Evolutionary conservation across 2,888 invertebrate genomes (phyloP).

Genomic region (Danaus chrysippus): DNA sequence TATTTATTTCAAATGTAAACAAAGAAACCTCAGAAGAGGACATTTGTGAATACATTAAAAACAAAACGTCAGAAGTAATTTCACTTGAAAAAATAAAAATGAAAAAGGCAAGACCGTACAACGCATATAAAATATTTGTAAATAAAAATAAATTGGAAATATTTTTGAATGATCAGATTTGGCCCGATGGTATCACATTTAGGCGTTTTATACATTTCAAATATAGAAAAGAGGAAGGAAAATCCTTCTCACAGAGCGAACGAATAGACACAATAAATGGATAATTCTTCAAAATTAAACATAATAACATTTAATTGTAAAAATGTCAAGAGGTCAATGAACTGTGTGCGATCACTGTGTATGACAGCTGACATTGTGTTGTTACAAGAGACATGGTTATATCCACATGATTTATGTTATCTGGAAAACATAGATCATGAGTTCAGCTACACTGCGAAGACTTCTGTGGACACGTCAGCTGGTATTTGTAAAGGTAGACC

Average conservation of each 20-base stretch:
- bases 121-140: slow-evolving; percentile 29
- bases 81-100: slow-evolving; percentile 21
- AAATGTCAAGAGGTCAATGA: slow-evolving; percentile 16
- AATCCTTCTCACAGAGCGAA: not conserved
- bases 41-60: slow-evolving; percentile 22
- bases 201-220: slow-evolving; percentile 28
- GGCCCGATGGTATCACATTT: slow-evolving; percentile 29
- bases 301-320: slow-evolving; percentile 28
- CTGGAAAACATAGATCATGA: slow-evolving; percentile 24
- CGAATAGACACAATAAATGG: slow-evolving; percentile 5
- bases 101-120: slow-evolving; percentile 18
- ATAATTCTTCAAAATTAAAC: not conserved
- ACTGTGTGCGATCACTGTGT: not conserved
- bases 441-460: slow-evolving; percentile 30
- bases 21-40: slow-evolving; percentile 21
- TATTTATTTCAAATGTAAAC: slow-evolving; percentile 27
- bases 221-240: slow-evolving; percentile 8
- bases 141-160: slow-evolving; percentile 26
- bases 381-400: too few relatives aligned
- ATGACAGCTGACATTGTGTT: slow-evolving; percentile 9
- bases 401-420: slow-evolving; percentile 25
- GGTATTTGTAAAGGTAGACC: slow-evolving; percentile 25
- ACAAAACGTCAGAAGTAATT: slow-evolving; percentile 20
- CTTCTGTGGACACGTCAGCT: slow-evolving; percentile 30
- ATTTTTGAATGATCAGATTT: slow-evolving; percentile 27